These are phyloP conservation scores for Pipistrellus pipistrellus DNA, from an alignment of 2,797 vertebrate species.

Conservation along the genomic window DNA sequence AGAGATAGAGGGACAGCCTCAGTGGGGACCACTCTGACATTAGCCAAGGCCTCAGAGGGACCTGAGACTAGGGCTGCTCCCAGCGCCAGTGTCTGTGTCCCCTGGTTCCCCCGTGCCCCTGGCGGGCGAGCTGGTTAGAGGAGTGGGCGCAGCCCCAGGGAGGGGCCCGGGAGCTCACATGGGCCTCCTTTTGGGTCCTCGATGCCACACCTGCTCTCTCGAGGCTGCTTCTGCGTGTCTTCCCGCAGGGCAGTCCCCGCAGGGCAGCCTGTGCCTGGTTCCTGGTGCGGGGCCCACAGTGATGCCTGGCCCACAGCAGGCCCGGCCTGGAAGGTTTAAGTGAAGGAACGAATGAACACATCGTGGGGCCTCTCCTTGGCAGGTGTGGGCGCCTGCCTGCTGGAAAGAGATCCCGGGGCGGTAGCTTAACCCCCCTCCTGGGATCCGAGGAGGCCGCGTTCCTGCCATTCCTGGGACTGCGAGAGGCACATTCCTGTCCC, in stretches of 20 bases:
- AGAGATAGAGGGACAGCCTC: not conserved
- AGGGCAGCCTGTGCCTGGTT: not conserved
- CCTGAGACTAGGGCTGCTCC: not conserved
- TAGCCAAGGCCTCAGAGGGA: not conserved
- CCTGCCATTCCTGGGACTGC: slow-evolving; percentile 73
- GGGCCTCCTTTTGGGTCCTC: not conserved
- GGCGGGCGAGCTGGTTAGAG: not conserved
- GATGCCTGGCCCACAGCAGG: not conserved
- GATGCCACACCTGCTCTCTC: not conserved
- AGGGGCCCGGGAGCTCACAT: not conserved
- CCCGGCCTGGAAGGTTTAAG: not conserved
- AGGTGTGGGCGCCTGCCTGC: slow-evolving; percentile 24
- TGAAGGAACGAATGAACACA: not conserved
- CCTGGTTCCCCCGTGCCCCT: rapidly evolving
- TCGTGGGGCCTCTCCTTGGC: not conserved
- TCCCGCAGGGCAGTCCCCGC: not conserved
- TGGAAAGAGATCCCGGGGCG: not conserved
- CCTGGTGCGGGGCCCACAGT: not conserved
- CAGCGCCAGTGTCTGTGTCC: not conserved
- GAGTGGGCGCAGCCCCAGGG: rapidly evolving
- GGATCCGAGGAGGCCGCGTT: slow-evolving; percentile 48
- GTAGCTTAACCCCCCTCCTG: not conserved
- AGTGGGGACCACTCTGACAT: not conserved
- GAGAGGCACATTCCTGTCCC: slow-evolving; percentile 77
- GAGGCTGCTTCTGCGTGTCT: not conserved